Evolutionary conservation across 2,888 invertebrate genomes (phyloP), one percentile per base, ranked within the genome.

Genomic region (Epinotia brunnichana): DNA sequence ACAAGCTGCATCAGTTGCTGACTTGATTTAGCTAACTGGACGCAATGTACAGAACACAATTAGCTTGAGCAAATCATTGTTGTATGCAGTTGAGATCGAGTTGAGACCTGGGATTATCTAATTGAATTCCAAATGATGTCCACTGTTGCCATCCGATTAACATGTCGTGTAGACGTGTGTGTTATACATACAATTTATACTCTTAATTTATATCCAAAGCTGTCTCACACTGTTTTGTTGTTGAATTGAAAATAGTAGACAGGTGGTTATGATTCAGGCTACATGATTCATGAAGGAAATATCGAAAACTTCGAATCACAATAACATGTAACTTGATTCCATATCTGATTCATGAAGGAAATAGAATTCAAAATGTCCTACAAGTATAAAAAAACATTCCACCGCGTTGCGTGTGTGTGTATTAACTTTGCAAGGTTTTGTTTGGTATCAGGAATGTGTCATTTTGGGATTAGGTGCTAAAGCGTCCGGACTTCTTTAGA

Each of bases 71-170:
- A 39, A 64, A 64, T 39, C n/a, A 44, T 61, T 54, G 64, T 3
- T 53, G n/a, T n/a, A 17, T 53, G n/a, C 39, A 39, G 9, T 51
- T 21, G 24, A 21, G 44, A 44, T 44, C 24, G 2, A 44, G 15
- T 15, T 15, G n/a, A 48, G 48, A 48, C 57, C 35, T 15, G 29
- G 11, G 29, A 48, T 3, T 59, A 15, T 57, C 59, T 35, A 29
- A 48, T 35, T 68, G 11, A 57, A 68, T 68, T 35, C 35, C 15
- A 17, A 59, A 59, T 59, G 67, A 11, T 68, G 29, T 48, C 44
- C 11, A 57, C 10, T 68, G 59, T 56, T 48, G 15, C 48, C n/a
- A n/a, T 3, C n/a, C 1, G 48, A 48, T 48, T n/a, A n/a, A 48
- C 48, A 48, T 35, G 7, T 48, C 7, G n/a, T 41, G 13, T 41